Conservation (phyloP, 2,113 vertebrate species). For the Colistium nudipinnis region DNA sequence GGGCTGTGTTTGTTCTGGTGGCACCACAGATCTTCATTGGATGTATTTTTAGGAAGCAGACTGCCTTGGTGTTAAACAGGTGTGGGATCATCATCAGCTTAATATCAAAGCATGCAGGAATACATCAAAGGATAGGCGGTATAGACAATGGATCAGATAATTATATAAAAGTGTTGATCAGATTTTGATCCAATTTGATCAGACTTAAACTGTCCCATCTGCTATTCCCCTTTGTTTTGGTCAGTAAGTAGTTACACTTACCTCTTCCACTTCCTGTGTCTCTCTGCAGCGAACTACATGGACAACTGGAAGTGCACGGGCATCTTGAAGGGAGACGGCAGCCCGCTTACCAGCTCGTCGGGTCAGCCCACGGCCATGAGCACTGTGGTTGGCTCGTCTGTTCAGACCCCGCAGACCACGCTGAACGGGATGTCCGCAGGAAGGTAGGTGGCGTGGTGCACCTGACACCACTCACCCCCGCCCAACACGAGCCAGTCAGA, state of each 20-base stretch:
- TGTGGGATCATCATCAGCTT: too few species aligned
- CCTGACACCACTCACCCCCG: slow-evolving; percentile 56
- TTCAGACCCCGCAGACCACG: slow-evolving; percentile 87
- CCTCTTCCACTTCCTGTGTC: not conserved
- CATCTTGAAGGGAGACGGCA: slow-evolving; percentile 96
- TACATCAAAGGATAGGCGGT: too few species aligned
- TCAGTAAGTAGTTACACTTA: not conserved
- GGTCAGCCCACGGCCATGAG: slow-evolving; percentile 89
- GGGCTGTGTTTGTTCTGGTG: too few species aligned
- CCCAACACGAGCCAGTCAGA: slow-evolving; percentile 40
- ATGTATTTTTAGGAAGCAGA: too few species aligned
- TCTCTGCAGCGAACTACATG: slow-evolving; percentile 93
- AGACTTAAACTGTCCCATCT: not conserved
- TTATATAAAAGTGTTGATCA: too few species aligned
- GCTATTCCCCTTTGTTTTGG: not conserved
- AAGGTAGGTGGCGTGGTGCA: slow-evolving; percentile 87
- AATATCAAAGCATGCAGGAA: too few species aligned
- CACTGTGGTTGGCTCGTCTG: slow-evolving; percentile 84
- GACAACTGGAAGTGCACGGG: slow-evolving; percentile 99
- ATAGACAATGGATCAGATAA: too few species aligned
- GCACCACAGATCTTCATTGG: too few species aligned
- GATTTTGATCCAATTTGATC: too few species aligned
- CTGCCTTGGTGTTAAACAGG: too few species aligned
- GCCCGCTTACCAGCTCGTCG: slow-evolving; percentile 88
- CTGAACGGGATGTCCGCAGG: slow-evolving; percentile 89